Base-by-base conservation (phyloP, 2,797 vertebrate species). In the Phoeniculus purpureus region DNA sequence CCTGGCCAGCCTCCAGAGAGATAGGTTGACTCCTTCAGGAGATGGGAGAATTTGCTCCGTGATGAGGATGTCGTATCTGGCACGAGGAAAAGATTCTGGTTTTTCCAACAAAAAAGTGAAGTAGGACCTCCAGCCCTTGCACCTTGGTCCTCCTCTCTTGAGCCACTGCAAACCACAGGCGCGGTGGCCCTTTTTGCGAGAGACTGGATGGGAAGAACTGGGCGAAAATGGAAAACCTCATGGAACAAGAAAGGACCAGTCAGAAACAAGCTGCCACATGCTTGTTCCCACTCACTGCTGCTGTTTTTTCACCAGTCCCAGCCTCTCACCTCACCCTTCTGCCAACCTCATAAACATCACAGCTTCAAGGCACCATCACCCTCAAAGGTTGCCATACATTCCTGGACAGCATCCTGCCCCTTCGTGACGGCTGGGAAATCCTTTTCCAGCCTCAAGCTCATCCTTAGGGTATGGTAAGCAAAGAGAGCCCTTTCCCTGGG, bases 1-100 rank as follows among this genome's bases (percentile, higher is more conserved):
- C 34, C 94, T 96, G 97, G 96, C 96, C 94, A 66, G 72, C 37
- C 79, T 95, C 85, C 78, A 91, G 89, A 77, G 83, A 87, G 73
- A 81, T 31, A 83, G 59, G 79, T 89, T 83, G 87, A 31, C 29
- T 89, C 95, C 81, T 91, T 64, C 67, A 88, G 60, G 92, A 92
- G 88, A 71, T 85, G 85, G 87, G 64, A 94, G 9, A 48, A 61
- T 60, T 91, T 82, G 79, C 37, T 65, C 48, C 32, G 72, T 31
- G 56, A 76, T 7, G 21, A 87, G 56, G 78, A 68, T 14, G 60
- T 18, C 20, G 32, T 1, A 8, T 34, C 10, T 26, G 40, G n/a
- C 55, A 25, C 21, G 15, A 23, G 37, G 45, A 16, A 67, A 79
- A 66, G 59, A 65, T n/a, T 37, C 50, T 34, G 45, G 7, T 3